phyloP scores from a whole-genome alignment of 2,113 vertebrate species.

The Reinhardtius hippoglossoides region DNA sequence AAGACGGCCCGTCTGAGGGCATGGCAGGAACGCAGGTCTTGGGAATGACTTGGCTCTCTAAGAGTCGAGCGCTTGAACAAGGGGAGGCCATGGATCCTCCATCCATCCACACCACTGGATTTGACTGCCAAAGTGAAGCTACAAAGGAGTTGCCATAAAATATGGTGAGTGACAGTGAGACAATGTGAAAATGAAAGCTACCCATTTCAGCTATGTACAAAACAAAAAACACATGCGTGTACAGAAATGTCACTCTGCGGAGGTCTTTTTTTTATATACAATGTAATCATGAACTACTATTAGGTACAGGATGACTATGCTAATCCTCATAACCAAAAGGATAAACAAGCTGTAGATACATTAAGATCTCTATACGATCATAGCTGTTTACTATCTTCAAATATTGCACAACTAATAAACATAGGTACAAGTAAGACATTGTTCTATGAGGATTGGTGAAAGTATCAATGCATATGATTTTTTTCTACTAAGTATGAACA shows the following conservation, averaged over 20 bases:
- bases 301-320: constrained; percentile 78
- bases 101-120: constrained; percentile 64
- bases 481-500: constrained; percentile 70
- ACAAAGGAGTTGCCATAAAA: constrained; percentile 75
- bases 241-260: constrained; percentile 77
- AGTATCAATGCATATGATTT: constrained; percentile 65
- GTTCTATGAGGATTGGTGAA: constrained; percentile 74
- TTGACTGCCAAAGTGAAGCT: constrained; percentile 82
- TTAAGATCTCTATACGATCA: constrained; percentile 78
- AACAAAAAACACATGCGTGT: constrained; percentile 72
- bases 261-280: constrained; percentile 79
- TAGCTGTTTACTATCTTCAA: constrained; percentile 77
- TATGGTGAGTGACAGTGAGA: constrained; percentile 72
- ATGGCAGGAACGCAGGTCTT: constrained; percentile 54
- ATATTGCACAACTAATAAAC: constrained; percentile 76
- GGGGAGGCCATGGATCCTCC: constrained; percentile 55
- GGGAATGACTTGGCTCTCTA: constrained; percentile 46
- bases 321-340: constrained; percentile 80
- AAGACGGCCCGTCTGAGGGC: constrained; percentile 61
- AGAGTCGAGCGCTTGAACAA: constrained; percentile 62
- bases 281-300: constrained; percentile 76
- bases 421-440: constrained; percentile 73
- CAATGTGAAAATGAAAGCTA: constrained; percentile 75
- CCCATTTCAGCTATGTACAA: constrained; percentile 78
- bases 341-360: constrained; percentile 78